Evolutionary conservation across 2,888 invertebrate genomes (phyloP), one percentile per base, ranked within the genome.

Genomic region (Agrilus cyanescens): DNA sequence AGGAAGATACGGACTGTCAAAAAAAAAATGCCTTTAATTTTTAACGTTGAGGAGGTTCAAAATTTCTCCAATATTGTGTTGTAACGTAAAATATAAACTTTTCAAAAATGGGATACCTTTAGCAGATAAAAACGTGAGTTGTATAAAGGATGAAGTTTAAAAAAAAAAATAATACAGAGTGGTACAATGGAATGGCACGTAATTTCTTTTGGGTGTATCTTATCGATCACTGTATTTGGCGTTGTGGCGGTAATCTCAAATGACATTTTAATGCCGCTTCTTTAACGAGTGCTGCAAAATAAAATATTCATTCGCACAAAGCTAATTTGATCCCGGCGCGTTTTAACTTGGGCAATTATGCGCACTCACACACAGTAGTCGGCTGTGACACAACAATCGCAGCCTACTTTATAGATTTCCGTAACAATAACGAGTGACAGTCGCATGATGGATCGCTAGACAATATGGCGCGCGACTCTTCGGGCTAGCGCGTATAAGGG

Each of bases 361-460:
- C 66, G 59, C 55, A 61, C 60, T 63, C 66, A 63, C 64, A 61
- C 54, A 49, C 55, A 52, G 56, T 53, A 57, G 52, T 53, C 56
- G 52, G 56, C 54, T 56, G 55, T 54, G 55, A 57, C 60, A 57
- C 51, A 59, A 61, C 60, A 60, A 60, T 59, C 59, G 58, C 56
- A 53, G 57, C 57, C 54, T 53, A 55, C 59, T 57, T 56, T 59
- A 61, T 61, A 61, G 61, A 61, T 64, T 63, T 62, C 60, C 59
- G 63, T 57, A 64, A 66, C 65, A 65, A 66, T 65, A 64, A 61
- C 62, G 55, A 55, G 55, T 65, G 66, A 66, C 66, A 65, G 62
- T 58, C 53, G 53, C 54, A 61, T 66, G 66, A 66, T 66, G 66
- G 65, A 66, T 66, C 63, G 58, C 62, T 59, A 61, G 63, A 63